phyloP scores from a whole-genome alignment of 2,113 vertebrate genomes.

The Urocitellus parryii region DNA sequence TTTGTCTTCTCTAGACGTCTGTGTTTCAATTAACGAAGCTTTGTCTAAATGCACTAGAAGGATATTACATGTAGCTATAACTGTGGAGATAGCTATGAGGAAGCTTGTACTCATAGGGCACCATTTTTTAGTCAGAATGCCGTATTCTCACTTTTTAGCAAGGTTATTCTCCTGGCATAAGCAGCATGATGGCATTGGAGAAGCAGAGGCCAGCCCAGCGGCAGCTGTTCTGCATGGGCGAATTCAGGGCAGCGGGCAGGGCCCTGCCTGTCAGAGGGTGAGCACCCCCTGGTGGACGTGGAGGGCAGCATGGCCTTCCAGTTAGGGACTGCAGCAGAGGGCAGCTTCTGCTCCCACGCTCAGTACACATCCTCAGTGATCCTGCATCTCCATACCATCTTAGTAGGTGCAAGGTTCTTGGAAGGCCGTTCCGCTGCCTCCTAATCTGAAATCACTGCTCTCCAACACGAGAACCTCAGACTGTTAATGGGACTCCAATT shows the following conservation, averaged over 20 bases:
- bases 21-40: background rate
- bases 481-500: background rate
- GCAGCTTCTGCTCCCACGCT: accelerated
- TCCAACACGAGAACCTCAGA: background rate
- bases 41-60: background rate
- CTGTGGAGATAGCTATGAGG: background rate
- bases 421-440: background rate
- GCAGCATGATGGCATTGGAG: accelerated
- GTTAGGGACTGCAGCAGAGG: too few relatives aligned
- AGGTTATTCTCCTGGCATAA: background rate
- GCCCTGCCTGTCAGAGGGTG: background rate
- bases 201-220: accelerated
- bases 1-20: background rate
- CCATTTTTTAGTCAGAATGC: background rate
- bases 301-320: background rate
- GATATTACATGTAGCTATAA: background rate
- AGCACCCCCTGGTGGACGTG: constrained; percentile 72
- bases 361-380: accelerated
- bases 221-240: background rate
- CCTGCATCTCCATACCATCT: accelerated
- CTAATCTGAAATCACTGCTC: background rate
- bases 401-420: accelerated
- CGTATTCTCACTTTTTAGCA: background rate
- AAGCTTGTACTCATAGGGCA: accelerated
- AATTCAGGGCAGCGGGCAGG: too few relatives aligned